Base-by-base conservation (phyloP, 35 echinoderm and acorn worm genomes). In the Lytechinus variegatus region DNA sequence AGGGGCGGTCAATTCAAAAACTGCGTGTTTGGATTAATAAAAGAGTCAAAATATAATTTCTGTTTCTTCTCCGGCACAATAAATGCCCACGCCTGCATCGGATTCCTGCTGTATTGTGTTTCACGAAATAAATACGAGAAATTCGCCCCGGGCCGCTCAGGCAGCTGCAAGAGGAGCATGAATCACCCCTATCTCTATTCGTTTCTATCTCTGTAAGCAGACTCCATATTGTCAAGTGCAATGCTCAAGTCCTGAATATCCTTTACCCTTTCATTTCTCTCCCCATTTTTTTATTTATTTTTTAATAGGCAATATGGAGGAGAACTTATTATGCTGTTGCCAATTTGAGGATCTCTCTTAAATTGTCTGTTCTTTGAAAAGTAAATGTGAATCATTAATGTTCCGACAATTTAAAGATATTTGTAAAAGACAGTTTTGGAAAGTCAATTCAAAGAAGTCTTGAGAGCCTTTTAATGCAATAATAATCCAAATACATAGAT, bases 111-210 rank as follows among this genome's bases (percentile, higher is more conserved):
- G 92, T 93, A 93, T 93, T 93, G 92, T 93, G 53, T 93, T 93
- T 93, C 92, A 27, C 53, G 92, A 55, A 54, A 93, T 93, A 93
- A 93, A 93, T 57, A 93, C 92, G 88, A 33, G 92, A 93, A 93
- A 93, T 16, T 19, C 54, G 92, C 92, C 92, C 92, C 53, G 54
- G 52, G 92, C 92, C 52, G 52, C 2, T 57, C 55, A 19, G 53
- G 54, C 92, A 93, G 92, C 92, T 93, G 92, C 92, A 54, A 93
- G 11, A 57, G 53, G 11, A 55, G 52, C 92, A 44, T 93, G 92
- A 93, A 93, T 93, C 92, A 93, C 92, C 92, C 33, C 52, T 44
- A 93, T 55, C 92, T 57, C 55, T 24, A 28, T 54, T 90, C 88
- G 24, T 90, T 90, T 90, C 52, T 44, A 90, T 90, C 88, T 90